Conservation (phyloP, 2,113 vertebrate genomes). For the Megalops atlanticus region DNA sequence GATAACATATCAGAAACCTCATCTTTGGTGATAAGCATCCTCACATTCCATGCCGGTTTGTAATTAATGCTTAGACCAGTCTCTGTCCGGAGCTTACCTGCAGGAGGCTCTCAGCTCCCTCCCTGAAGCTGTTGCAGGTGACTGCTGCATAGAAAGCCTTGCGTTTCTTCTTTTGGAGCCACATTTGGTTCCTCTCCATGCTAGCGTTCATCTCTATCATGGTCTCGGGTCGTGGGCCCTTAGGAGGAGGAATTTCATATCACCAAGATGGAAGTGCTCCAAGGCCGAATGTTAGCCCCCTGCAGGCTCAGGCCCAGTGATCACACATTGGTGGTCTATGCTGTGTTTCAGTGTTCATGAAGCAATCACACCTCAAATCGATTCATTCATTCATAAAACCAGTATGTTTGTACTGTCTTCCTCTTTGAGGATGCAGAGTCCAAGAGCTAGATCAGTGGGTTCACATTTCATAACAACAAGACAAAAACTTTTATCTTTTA, state of each 20-base stretch:
- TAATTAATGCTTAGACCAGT: background rate
- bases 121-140: conserved; percentile 78
- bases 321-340: too few relatives aligned
- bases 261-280: too few relatives aligned
- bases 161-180: conserved; percentile 87
- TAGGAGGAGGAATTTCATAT: conserved; percentile 33
- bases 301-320: too few relatives aligned
- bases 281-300: too few relatives aligned
- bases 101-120: conserved; percentile 82
- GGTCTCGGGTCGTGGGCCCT: conserved; percentile 84
- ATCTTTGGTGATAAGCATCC: background rate
- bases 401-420: too few relatives aligned
- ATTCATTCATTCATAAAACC: too few relatives aligned
- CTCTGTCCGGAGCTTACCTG: conserved; percentile 74
- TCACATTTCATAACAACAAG: too few relatives aligned
- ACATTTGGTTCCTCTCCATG: conserved; percentile 84
- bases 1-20: background rate
- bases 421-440: too few relatives aligned
- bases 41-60: background rate
- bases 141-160: conserved; percentile 92
- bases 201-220: conserved; percentile 80
- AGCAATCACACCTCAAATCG: too few relatives aligned
- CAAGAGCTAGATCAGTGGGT: too few relatives aligned
- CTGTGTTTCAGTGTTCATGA: too few relatives aligned
- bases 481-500: too few relatives aligned